phyloP scores from a whole-genome alignment of 2,113 vertebrate genomes.

The Phylloscopus trochiloides region DNA sequence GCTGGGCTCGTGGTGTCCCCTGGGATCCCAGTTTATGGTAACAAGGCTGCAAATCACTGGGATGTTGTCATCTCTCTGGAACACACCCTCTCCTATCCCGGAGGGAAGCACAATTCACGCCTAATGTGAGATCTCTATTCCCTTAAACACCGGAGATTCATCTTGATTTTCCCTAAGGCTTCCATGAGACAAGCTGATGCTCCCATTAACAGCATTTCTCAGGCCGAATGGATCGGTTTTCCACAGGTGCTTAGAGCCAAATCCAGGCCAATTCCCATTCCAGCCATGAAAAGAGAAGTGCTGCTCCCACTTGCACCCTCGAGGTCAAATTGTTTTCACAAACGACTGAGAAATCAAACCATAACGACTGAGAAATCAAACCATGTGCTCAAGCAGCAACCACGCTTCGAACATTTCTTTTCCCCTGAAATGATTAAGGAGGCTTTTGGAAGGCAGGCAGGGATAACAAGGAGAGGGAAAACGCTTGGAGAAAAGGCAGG shows the following conservation, averaged over 20 bases:
- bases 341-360: background rate
- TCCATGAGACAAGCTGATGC: background rate
- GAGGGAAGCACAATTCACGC: background rate
- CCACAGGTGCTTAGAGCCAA: background rate
- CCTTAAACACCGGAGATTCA: background rate
- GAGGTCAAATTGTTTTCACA: background rate
- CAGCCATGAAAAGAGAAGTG: background rate
- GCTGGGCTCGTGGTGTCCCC: background rate
- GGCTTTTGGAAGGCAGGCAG: background rate
- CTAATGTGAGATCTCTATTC: background rate
- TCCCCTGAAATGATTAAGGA: background rate
- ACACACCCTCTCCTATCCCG: background rate
- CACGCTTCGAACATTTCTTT: background rate
- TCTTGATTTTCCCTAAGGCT: constrained; percentile 1
- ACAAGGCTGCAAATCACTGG: background rate
- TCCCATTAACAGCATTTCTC: background rate
- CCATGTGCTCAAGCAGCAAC: background rate
- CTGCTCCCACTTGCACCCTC: background rate
- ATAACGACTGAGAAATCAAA: background rate
- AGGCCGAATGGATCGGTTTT: background rate
- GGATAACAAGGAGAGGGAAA: background rate
- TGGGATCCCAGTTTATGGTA: background rate
- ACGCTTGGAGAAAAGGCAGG: background rate
- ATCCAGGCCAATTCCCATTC: background rate
- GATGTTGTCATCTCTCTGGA: background rate